Evolutionary conservation across 2,888 invertebrate species (phyloP), one percentile per base, ranked within the genome.

Genomic region (Rhagium mordax): DNA sequence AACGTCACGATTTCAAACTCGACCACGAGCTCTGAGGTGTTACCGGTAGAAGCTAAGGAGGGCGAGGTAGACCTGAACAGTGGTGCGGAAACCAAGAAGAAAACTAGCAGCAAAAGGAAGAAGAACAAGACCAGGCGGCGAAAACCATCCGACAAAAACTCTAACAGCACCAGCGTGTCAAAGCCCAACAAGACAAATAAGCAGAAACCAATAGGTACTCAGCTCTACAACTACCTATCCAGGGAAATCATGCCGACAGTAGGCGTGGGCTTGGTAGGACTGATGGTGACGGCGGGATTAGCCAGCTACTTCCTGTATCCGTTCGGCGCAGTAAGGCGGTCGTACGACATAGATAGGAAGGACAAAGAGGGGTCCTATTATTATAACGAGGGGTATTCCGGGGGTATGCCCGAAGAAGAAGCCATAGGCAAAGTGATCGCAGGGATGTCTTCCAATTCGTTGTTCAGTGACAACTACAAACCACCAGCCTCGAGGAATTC

Each of bases 231-330:
- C 81, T 95, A 94, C 81, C 87, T 95, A 49, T 94, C 94, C 2
- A 89, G 94, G 79, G 94, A 95, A 88, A 93, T 95, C 0, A 94
- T 95, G 93, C 94, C 95, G 0, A 93, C 94, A 29, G 93, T 95
- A 18, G 94, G 95, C 0, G 93, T 94, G 0, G 94, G 95, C 80
- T 87, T 95, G 18, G 91, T 94, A 10, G 94, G 95, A 0, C 86
- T 95, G 51, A 92, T 94, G 74, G 91, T 94, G 73, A 90, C 93
- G 48, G 93, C 93, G 1, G 95, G 95, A 1, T 85, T 95, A 41
- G 95, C 95, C 33, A 93, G 94, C 67, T 94, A 94, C 80, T 93
- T 94, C 85, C 87, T 94, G 18, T 94, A 94, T 87, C 94, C 95
- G 3, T 94, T 94, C 76, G 89, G 92, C 0, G 91, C 91, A 6